phyloP scores from a whole-genome alignment of 2,113 vertebrate genomes.

The Scomber colias region DNA sequence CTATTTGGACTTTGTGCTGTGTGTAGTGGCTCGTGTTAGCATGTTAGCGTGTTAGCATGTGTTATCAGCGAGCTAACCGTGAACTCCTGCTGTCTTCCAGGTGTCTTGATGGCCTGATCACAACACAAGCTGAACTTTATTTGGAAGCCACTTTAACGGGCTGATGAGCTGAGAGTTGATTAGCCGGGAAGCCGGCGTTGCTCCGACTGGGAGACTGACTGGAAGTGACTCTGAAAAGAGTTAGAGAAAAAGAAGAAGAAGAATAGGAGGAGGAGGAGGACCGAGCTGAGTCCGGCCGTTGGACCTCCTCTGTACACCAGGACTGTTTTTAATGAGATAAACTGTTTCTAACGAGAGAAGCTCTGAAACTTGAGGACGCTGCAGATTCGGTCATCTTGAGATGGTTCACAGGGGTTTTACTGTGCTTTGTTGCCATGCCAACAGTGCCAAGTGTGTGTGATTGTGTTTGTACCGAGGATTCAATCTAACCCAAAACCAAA shows the following conservation, averaged over 20 bases:
- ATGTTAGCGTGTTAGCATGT: neutral
- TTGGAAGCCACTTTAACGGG: constrained; percentile 74
- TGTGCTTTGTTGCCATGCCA: constrained; percentile 74
- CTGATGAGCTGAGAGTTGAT: constrained; percentile 67
- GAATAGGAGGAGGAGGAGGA: neutral
- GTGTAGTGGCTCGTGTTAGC: neutral
- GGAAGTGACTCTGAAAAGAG: constrained; percentile 48
- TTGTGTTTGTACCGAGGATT: constrained; percentile 23
- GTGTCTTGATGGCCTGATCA: constrained; percentile 86
- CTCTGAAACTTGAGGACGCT: constrained; percentile 6
- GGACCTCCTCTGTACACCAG: constrained; percentile 26
- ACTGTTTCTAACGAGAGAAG: constrained; percentile 10
- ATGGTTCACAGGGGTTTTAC: constrained; percentile 42
- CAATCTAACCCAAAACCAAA: neutral
- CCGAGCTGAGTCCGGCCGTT: neutral
- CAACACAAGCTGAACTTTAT: constrained; percentile 80
- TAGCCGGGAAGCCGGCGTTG: constrained; percentile 40
- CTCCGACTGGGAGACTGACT: constrained; percentile 52
- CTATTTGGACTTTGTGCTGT: neutral
- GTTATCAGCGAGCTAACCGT: neutral
- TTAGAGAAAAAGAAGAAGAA: constrained; percentile 31
- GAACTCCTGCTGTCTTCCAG: constrained; percentile 50
- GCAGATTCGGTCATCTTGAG: constrained; percentile 33
- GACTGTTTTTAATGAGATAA: constrained; percentile 32
- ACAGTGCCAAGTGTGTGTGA: constrained; percentile 74